Conservation (phyloP, 2,797 vertebrate species). For the Syngnathus rostellatus region DNA sequence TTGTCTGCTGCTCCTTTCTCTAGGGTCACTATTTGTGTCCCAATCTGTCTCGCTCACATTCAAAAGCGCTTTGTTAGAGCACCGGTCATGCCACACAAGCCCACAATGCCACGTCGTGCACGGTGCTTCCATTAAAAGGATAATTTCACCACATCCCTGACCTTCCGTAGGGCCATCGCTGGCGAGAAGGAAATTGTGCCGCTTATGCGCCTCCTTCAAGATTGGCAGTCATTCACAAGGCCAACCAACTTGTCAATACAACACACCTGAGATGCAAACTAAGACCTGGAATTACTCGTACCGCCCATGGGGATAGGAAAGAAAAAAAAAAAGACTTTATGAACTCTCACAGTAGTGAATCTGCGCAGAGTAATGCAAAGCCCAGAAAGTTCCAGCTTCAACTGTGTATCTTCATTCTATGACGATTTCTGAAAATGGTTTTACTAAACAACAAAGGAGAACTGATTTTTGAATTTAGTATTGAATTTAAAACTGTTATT, state of each 20-base stretch:
- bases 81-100: constrained; percentile 29
- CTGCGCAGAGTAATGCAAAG: neutral
- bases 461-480: neutral
- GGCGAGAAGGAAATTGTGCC: constrained; percentile 34
- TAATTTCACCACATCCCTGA: constrained; percentile 49
- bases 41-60: constrained; percentile 33
- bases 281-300: neutral
- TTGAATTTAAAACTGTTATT: neutral
- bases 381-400: neutral
- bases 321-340: neutral
- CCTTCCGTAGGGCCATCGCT: constrained; percentile 40
- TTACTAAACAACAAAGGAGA: neutral
- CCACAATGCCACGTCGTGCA: constrained; percentile 27
- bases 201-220: constrained; percentile 29
- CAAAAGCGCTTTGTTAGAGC: constrained; percentile 37
- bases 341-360: constrained; percentile 2
- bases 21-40: constrained; percentile 31
- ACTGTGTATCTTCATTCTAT: neutral
- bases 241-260: constrained; percentile 26
- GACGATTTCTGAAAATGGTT: neutral
- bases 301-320: neutral
- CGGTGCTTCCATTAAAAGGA: constrained; percentile 49
- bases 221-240: constrained; percentile 31
- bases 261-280: constrained; percentile 11
- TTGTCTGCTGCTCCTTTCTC: constrained; percentile 34